Evolutionary conservation across 2,113 vertebrate genomes (phyloP).

Genomic region (Tiliqua scincoides): DNA sequence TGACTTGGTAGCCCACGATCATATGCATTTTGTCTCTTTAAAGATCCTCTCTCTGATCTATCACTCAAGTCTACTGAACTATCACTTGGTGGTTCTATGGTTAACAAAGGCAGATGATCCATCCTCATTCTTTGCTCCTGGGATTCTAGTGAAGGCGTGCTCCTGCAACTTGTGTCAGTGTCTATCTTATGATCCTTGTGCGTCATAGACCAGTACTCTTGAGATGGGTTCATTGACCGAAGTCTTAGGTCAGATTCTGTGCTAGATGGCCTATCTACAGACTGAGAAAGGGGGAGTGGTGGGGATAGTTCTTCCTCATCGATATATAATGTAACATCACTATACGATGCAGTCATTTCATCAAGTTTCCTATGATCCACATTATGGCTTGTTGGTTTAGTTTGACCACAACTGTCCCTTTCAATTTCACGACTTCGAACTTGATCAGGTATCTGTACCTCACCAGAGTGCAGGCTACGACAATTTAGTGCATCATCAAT

Average conservation of each 20-base stretch:
- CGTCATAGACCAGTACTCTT: conserved; percentile 93
- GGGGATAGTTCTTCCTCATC: conserved; percentile 96
- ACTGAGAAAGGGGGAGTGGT: conserved; percentile 85
- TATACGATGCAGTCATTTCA: conserved; percentile 95
- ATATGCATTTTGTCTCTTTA: conserved; percentile 87
- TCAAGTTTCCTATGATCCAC: conserved; percentile 87
- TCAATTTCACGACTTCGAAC: conserved; percentile 80
- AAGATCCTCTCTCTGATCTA: conserved; percentile 89
- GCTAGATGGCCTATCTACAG: conserved; percentile 85
- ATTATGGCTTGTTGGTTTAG: conserved; percentile 76
- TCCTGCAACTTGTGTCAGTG: conserved; percentile 91
- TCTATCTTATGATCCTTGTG: conserved; percentile 91
- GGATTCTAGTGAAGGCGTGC: conserved; percentile 90
- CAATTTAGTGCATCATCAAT: conserved; percentile 97
- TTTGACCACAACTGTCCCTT: conserved; percentile 77
- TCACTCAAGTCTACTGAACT: conserved; percentile 94
- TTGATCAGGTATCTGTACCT: conserved; percentile 75
- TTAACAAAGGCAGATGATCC: conserved; percentile 91
- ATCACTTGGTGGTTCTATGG: conserved; percentile 95
- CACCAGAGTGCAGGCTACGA: conserved; percentile 89
- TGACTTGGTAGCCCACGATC: conserved; percentile 83
- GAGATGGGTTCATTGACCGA: conserved; percentile 82
- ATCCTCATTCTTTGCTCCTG: conserved; percentile 88
- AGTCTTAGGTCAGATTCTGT: conserved; percentile 87
- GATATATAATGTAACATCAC: conserved; percentile 95